A percentile compares a stretch with the other conserved stretches of the same genome.
These are phyloP conservation scores for Oryzias woworae DNA, from an alignment of 2,113 vertebrate genomes.

Conservation along the genomic window DNA sequence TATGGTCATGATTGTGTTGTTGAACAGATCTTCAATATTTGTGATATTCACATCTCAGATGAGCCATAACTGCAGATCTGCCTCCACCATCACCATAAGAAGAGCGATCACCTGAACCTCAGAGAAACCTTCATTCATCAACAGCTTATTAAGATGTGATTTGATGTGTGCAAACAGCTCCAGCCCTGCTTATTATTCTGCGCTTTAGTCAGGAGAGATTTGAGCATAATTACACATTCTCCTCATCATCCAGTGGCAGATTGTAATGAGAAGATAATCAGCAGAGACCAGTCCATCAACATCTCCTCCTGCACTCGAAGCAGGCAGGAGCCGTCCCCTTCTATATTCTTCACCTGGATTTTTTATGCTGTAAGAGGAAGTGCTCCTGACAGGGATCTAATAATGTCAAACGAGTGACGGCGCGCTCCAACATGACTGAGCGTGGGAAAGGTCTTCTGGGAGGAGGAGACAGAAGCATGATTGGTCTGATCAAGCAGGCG, in stretches of 20 bases:
- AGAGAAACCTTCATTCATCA: slow-evolving; percentile 9
- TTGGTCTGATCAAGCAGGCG: slow-evolving; percentile 51
- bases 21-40: too few species aligned
- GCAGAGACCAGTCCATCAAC: slow-evolving; percentile 74
- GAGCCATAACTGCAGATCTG: background rate
- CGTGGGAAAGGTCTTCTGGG: slow-evolving; percentile 40
- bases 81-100: slow-evolving; percentile 14
- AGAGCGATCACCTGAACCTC: slow-evolving; percentile 5
- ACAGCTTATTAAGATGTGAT: slow-evolving; percentile 54
- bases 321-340: slow-evolving; percentile 51
- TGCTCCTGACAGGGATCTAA: slow-evolving; percentile 51
- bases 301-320: slow-evolving; percentile 32
- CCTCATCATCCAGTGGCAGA: slow-evolving; percentile 68
- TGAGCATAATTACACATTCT: slow-evolving; percentile 69
- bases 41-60: too few species aligned
- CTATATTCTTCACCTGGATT: slow-evolving; percentile 46
- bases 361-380: slow-evolving; percentile 32
- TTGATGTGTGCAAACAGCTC: slow-evolving; percentile 37
- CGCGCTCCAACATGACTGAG: slow-evolving; percentile 40
- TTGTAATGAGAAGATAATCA: slow-evolving; percentile 80
- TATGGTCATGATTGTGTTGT: too few species aligned
- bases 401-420: slow-evolving; percentile 59
- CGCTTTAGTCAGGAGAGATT: slow-evolving; percentile 70
- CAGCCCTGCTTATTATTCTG: slow-evolving; percentile 52
- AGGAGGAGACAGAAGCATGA: slow-evolving; percentile 52